Percentiles rank a stretch among this genome's conserved stretches.
phyloP scores from a whole-genome alignment of 2,113 vertebrate genomes.

The Rhea americana region DNA sequence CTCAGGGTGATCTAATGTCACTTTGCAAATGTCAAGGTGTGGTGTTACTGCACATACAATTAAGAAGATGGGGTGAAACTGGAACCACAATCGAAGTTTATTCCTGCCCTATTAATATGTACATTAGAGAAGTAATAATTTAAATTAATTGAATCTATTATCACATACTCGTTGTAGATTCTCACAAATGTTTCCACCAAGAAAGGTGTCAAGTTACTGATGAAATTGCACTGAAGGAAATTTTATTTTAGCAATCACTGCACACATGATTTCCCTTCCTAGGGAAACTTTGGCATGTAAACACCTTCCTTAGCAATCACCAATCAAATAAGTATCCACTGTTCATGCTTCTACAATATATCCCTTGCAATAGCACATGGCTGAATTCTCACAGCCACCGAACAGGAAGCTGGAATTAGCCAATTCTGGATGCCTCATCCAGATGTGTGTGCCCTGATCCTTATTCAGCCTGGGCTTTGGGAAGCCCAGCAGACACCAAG shows the following conservation, averaged over 20 bases:
- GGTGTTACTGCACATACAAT: slow-evolving; percentile 80
- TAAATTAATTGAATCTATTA: slow-evolving; percentile 41
- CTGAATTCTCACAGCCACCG: background rate
- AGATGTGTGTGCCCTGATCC: background rate
- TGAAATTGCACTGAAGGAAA: background rate
- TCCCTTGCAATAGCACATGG: background rate
- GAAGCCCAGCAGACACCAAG: background rate
- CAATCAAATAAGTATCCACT: background rate
- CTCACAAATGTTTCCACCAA: background rate
- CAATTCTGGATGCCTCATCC: background rate
- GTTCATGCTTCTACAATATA: background rate
- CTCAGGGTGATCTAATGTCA: slow-evolving; percentile 71
- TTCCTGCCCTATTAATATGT: slow-evolving; percentile 64
- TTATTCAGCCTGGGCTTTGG: background rate
- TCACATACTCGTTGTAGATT: background rate
- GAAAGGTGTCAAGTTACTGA: background rate
- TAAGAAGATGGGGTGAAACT: slow-evolving; percentile 78
- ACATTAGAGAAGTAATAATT: slow-evolving; percentile 63
- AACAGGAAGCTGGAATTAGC: background rate
- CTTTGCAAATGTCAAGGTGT: slow-evolving; percentile 67
- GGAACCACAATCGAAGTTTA: slow-evolving; percentile 68
- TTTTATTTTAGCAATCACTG: background rate
- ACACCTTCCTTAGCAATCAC: background rate
- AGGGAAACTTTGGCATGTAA: background rate
- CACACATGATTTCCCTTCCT: background rate